These are phyloP conservation scores for Torymus auratus DNA, from an alignment of 2,888 invertebrate species.

Conservation along the genomic window DNA sequence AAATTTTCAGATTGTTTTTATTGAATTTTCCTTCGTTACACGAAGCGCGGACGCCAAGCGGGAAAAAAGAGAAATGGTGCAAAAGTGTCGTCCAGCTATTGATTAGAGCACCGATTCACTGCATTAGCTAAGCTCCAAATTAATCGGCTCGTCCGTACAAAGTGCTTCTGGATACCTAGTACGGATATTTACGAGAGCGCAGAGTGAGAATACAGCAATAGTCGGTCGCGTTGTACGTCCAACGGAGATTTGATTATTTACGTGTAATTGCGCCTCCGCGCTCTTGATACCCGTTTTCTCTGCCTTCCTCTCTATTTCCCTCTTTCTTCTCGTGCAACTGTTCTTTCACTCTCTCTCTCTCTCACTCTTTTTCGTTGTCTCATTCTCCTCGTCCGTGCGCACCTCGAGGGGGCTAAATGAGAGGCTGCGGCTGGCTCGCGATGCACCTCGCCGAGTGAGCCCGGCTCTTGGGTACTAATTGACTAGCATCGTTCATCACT, in stretches of 20 bases:
- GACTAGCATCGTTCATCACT: constrained; percentile 76
- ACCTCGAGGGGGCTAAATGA: constrained; percentile 39
- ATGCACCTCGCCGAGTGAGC: constrained; percentile 13
- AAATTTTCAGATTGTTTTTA: no score
- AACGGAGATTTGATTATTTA: constrained; percentile 64
- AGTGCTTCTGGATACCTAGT: constrained; percentile 25
- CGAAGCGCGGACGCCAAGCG: not conserved
- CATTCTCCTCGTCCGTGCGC: constrained; percentile 25
- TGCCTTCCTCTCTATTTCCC: constrained; percentile 48
- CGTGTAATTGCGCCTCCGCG: constrained; percentile 61
- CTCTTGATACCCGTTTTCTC: constrained; percentile 45
- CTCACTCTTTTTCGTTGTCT: constrained; percentile 47
- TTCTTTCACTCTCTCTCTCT: constrained; percentile 51
- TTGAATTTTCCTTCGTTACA: no score
- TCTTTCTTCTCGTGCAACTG: constrained; percentile 19
- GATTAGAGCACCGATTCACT: constrained; percentile 17
- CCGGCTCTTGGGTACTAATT: constrained; percentile 70
- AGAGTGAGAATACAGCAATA: no score
- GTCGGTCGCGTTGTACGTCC: constrained; percentile 5
- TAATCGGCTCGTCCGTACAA: constrained; percentile 24
- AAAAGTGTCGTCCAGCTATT: not conserved
- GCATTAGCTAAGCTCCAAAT: constrained; percentile 13
- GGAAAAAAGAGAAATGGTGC: not conserved
- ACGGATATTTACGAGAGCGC: not conserved
- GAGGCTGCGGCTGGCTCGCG: constrained; percentile 24